A percentile compares a stretch with the other conserved stretches of the same genome.
Evolutionary conservation across 2,797 vertebrate genomes (phyloP).

Genomic region (Myoxocephalus aenaeus): DNA sequence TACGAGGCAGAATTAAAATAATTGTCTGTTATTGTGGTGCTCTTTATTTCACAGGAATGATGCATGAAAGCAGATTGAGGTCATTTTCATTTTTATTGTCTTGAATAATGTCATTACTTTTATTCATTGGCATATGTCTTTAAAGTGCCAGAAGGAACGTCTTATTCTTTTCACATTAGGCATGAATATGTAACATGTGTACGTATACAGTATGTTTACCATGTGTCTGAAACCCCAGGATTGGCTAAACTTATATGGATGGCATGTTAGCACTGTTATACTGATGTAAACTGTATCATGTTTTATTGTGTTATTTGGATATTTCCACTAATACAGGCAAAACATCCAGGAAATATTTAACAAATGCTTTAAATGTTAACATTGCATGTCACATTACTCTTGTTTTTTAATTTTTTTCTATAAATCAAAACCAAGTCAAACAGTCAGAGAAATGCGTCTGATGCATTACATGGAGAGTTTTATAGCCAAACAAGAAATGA

Average conservation of each 20-base stretch:
- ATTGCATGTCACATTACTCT: neutral
- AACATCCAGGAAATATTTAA: neutral
- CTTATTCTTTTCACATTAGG: neutral
- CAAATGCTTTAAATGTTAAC: conserved; percentile 11
- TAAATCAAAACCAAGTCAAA: conserved; percentile 6
- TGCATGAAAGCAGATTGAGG: conserved; percentile 15
- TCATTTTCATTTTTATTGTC: conserved; percentile 2
- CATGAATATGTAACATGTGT: neutral
- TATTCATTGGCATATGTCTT: neutral
- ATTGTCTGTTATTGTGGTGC: neutral
- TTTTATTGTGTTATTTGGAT: neutral
- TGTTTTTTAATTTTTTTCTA: neutral
- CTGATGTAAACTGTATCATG: neutral
- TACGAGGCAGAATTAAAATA: neutral
- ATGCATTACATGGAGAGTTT: neutral
- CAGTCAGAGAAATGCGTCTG: neutral
- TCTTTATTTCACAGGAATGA: conserved; percentile 15
- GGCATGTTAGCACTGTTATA: neutral
- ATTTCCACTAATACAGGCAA: neutral
- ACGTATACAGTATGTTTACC: neutral
- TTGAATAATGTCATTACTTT: conserved; percentile 21
- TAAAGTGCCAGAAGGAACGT: neutral
- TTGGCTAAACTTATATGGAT: neutral
- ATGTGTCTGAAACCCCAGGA: neutral
- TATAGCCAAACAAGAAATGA: conserved; percentile 21